These are phyloP conservation scores for Blera fallax DNA, from an alignment of 2,888 invertebrate genomes.

Conservation along the genomic window DNA sequence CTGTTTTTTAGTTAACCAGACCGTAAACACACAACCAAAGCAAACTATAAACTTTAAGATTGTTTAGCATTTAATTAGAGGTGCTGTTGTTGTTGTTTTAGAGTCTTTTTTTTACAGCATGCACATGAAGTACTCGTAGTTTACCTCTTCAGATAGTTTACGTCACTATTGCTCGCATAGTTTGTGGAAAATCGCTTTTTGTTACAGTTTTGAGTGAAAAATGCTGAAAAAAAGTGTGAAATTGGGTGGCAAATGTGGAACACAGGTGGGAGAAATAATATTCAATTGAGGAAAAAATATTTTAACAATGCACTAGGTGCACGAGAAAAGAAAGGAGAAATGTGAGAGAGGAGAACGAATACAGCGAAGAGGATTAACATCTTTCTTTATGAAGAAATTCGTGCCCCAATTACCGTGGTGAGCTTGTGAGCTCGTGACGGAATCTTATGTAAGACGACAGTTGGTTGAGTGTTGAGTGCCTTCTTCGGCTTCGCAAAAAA, in stretches of 20 bases:
- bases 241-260: conserved; percentile 17
- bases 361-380: conserved; percentile 41
- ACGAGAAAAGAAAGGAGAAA: not conserved
- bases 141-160: not conserved
- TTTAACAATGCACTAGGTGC: not conserved
- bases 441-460: conserved; percentile 53
- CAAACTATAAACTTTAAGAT: conserved; percentile 29
- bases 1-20: conserved; percentile 4
- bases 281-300: conserved; percentile 42
- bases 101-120: not conserved
- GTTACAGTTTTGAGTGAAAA: not conserved
- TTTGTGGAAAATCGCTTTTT: conserved; percentile 4
- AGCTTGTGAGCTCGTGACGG: conserved; percentile 36
- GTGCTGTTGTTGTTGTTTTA: not conserved
- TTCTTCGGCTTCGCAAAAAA: not conserved
- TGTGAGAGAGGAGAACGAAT: not conserved
- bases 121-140: not conserved
- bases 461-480: not conserved
- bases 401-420: conserved; percentile 54
- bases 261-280: conserved; percentile 28
- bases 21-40: conserved; percentile 1
- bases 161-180: not conserved
- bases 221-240: conserved; percentile 10
- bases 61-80: conserved; percentile 31
- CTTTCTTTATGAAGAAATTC: conserved; percentile 43